These are phyloP conservation scores for Andricus quercusramuli DNA, from an alignment of 2,888 invertebrate genomes.

Conservation along the genomic window DNA sequence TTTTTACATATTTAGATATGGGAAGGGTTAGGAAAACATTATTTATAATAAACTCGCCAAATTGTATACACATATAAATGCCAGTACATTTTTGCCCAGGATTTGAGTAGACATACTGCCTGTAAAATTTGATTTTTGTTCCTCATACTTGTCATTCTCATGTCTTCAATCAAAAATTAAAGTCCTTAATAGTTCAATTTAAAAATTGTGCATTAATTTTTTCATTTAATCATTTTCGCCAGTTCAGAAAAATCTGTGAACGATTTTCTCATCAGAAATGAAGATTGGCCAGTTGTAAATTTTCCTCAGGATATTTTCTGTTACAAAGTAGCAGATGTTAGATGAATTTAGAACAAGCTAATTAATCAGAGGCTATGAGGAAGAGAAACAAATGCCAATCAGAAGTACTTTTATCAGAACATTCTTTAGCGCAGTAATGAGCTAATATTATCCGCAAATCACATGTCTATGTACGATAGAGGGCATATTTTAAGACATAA, in stretches of 20 bases:
- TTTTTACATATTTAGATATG: too few species aligned
- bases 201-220: too few species aligned
- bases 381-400: conserved; percentile 26
- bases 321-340: conserved; percentile 29
- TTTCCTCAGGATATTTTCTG: background rate
- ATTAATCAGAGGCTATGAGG: conserved; percentile 41
- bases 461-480: conserved; percentile 45
- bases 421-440: conserved; percentile 43
- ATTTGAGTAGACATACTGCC: too few species aligned
- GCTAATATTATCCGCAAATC: conserved; percentile 46
- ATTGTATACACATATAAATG: too few species aligned
- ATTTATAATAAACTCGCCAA: too few species aligned
- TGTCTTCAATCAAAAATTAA: too few species aligned
- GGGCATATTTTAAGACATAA: conserved; percentile 38
- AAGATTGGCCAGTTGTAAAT: background rate
- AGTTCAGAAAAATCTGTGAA: background rate
- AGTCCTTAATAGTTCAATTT: too few species aligned
- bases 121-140: too few species aligned
- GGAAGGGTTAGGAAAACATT: too few species aligned
- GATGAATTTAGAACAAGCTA: conserved; percentile 40
- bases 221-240: too few species aligned
- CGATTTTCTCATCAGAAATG: background rate
- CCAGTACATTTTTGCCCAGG: too few species aligned
- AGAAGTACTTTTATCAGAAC: conserved; percentile 1
- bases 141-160: too few species aligned